A percentile compares a stretch with the other conserved stretches of the same genome.
Evolutionary conservation across 2,888 invertebrate genomes (phyloP).

Genomic region (Stegana nigrithorax): DNA sequence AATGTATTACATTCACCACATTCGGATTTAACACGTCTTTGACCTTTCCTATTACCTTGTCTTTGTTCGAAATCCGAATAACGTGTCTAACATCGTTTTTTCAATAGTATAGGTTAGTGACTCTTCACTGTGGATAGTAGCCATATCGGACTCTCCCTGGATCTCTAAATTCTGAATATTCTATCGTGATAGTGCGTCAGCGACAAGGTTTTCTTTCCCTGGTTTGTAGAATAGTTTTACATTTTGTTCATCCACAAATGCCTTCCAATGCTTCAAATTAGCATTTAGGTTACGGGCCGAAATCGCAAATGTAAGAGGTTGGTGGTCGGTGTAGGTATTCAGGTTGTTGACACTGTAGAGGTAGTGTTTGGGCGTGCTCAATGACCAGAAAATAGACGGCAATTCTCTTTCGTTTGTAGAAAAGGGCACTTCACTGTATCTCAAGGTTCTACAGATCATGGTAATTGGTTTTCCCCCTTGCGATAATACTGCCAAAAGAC

Average conservation of each 20-base stretch:
- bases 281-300: neutral
- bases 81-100: neutral
- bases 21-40: conserved; percentile 2
- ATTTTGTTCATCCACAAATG: conserved; percentile 1
- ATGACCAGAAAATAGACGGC: too few species aligned
- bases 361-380: neutral
- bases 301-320: neutral
- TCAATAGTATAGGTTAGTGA: conserved; percentile 12
- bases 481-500: neutral
- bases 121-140: neutral
- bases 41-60: neutral
- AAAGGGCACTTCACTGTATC: too few species aligned
- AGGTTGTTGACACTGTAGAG: neutral
- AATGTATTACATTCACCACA: neutral
- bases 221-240: neutral
- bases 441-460: neutral
- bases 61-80: neutral
- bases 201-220: conserved; percentile 7
- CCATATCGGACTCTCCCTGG: neutral
- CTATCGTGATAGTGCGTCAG: conserved; percentile 12
- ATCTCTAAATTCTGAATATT: conserved; percentile 8
- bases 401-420: too few species aligned
- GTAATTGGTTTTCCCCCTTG: neutral
- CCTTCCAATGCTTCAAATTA: neutral
- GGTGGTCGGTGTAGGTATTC: neutral